Evolutionary conservation across 37 sponge, comb jelly and placozoan species (phyloP).

Genomic region (Ianthella basta): DNA sequence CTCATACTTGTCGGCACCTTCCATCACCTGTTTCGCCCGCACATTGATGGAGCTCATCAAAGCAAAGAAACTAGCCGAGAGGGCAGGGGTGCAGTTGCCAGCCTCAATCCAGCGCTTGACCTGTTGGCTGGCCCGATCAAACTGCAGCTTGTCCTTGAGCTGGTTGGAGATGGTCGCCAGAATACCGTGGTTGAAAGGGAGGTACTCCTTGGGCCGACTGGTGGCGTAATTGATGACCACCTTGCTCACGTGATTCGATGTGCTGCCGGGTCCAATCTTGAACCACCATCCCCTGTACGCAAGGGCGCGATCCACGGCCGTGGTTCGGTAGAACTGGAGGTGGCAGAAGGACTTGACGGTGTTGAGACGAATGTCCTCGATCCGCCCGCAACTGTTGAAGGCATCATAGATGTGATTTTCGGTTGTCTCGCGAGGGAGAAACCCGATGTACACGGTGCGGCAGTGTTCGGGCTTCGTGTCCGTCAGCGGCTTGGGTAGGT

Average conservation of each 20-base stretch:
- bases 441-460: conserved; percentile 70
- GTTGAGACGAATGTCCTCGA: conserved; percentile 58
- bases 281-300: conserved; percentile 44
- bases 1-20: not conserved
- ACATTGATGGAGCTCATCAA: conserved; percentile 56
- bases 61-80: conserved; percentile 59
- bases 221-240: conserved; percentile 72
- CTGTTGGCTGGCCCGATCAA: conserved; percentile 53
- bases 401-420: conserved; percentile 67
- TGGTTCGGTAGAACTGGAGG: conserved; percentile 50
- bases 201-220: conserved; percentile 1
- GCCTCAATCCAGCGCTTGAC: conserved; percentile 64
- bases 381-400: conserved; percentile 64
- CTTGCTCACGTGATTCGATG: conserved; percentile 24
- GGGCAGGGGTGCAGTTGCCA: conserved; percentile 40
- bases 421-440: conserved; percentile 54
- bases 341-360: conserved; percentile 57
- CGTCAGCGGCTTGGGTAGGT: not conserved
- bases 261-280: conserved; percentile 45
- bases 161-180: conserved; percentile 38
- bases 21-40: conserved; percentile 38
- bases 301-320: conserved; percentile 57
- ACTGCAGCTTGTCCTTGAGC: conserved; percentile 53
- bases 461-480: not conserved
- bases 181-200: conserved; percentile 40